Evolutionary conservation across 2,113 vertebrate species (phyloP).

Genomic region (Melanostigma gelatinosum): DNA sequence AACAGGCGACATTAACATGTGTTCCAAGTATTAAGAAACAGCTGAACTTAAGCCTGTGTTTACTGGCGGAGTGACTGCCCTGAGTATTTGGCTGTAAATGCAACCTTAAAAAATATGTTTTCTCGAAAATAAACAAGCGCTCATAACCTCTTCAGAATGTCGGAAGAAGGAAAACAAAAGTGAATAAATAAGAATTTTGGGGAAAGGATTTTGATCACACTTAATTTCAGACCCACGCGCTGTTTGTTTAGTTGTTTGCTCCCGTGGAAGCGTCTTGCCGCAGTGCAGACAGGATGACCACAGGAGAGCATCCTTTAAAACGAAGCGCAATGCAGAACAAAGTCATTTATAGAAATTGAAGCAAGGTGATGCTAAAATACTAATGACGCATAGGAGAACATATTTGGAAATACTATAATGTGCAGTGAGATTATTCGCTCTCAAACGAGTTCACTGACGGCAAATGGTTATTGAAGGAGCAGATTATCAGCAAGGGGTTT

Average conservation of each 20-base stretch:
- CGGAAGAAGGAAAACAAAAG: neutral
- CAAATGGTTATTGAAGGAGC: conserved; percentile 39
- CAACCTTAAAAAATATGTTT: neutral
- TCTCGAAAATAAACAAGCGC: neutral
- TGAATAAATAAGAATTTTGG: neutral
- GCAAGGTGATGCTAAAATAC: neutral
- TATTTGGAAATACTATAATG: neutral
- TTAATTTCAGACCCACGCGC: conserved; percentile 73
- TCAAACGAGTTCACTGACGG: conserved; percentile 33
- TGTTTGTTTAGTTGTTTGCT: conserved; percentile 38
- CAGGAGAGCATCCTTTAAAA: neutral
- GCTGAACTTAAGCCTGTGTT: conserved; percentile 37
- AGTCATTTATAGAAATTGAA: neutral
- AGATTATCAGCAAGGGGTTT: conserved; percentile 42
- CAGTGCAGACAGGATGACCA: neutral
- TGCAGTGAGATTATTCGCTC: conserved; percentile 6
- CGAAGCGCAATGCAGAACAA: neutral
- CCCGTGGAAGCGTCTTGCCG: neutral
- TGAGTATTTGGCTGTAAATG: neutral
- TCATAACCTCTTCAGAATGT: neutral
- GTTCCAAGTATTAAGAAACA: conserved; percentile 48
- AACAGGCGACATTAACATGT: conserved; percentile 51
- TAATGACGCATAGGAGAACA: neutral
- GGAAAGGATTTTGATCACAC: conserved; percentile 62
- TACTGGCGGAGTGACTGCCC: conserved; percentile 18